Evolutionary conservation across 2,797 vertebrate species (phyloP).

Genomic region (Glossophaga mutica): DNA sequence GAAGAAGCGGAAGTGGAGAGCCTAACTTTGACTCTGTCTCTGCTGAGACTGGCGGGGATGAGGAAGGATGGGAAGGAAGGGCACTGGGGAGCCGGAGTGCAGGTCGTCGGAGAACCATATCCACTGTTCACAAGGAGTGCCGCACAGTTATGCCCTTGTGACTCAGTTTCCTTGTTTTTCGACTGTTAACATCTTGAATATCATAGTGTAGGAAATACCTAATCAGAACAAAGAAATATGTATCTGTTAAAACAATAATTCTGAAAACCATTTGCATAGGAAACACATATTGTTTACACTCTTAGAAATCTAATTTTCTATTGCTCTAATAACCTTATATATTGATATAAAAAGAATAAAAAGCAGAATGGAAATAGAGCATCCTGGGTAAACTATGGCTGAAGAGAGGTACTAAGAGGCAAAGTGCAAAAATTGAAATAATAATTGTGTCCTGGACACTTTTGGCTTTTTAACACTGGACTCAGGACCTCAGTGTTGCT

Average conservation of each 20-base stretch:
- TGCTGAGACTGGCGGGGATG: not conserved
- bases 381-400: not conserved
- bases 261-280: not conserved
- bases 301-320: not conserved
- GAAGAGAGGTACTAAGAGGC: not conserved
- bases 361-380: not conserved
- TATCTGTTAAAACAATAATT: not conserved
- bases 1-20: not conserved
- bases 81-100: not conserved
- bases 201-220: not conserved
- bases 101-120: no score
- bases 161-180: not conserved
- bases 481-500: not conserved
- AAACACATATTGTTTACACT: not conserved
- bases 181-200: not conserved
- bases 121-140: not conserved
- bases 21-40: not conserved
- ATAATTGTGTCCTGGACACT: not conserved
- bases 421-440: not conserved
- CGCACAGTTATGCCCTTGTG: not conserved
- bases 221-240: not conserved
- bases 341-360: not conserved
- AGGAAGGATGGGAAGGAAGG: not conserved
- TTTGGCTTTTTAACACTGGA: not conserved
- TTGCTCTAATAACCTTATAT: not conserved